These are phyloP conservation scores for Lacerta agilis DNA, from an alignment of 2,797 vertebrate genomes.

Conservation along the genomic window DNA sequence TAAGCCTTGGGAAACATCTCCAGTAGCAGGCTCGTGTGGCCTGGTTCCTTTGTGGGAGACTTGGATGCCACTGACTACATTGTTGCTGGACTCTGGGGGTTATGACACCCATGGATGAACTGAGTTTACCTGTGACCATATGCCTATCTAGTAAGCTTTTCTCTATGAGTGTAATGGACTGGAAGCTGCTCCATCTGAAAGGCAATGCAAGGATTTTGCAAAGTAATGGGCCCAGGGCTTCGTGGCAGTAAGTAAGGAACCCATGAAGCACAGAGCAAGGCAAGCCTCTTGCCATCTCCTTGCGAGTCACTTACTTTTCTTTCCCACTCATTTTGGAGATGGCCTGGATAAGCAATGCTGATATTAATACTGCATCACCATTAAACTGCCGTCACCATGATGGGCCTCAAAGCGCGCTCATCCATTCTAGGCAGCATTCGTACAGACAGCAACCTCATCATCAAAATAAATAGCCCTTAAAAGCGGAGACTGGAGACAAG, in stretches of 20 bases:
- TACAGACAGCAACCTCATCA: background rate
- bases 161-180: background rate
- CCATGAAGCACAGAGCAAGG: background rate
- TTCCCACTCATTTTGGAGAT: background rate
- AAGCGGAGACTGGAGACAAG: constrained; percentile 5
- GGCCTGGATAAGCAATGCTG: fast-evolving
- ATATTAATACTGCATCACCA: constrained; percentile 14
- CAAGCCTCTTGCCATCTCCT: background rate
- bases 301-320: fast-evolving
- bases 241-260: too few relatives aligned
- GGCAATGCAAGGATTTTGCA: background rate
- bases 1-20: too few relatives aligned
- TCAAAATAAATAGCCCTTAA: constrained; percentile 16
- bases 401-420: constrained; percentile 9
- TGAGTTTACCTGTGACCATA: background rate
- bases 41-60: too few relatives aligned
- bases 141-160: background rate
- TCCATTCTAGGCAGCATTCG: background rate
- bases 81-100: too few relatives aligned
- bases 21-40: too few relatives aligned
- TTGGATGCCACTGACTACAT: too few relatives aligned
- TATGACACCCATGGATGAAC: too few relatives aligned
- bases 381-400: background rate
- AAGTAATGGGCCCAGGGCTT: background rate
- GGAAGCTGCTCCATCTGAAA: background rate